Conservation (phyloP, 2,113 vertebrate species). For the Osmerus eperlanus region DNA sequence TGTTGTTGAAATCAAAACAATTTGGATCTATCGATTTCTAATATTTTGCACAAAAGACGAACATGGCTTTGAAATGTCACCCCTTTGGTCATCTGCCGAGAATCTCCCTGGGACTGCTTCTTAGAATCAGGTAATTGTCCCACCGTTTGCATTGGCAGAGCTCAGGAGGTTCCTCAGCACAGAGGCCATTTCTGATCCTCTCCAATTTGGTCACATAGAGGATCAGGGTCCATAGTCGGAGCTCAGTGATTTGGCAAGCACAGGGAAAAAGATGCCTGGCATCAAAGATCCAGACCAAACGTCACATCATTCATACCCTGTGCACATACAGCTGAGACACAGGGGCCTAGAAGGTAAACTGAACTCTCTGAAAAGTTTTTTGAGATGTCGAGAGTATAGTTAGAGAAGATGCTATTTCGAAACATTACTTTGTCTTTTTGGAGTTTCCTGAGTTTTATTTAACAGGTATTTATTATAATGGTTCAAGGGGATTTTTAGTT, state of each 20-base stretch:
- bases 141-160: slow-evolving; percentile 48
- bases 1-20: slow-evolving; percentile 63
- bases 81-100: slow-evolving; percentile 45
- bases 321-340: slow-evolving; percentile 8
- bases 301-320: slow-evolving; percentile 26
- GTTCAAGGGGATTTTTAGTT: neutral
- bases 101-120: slow-evolving; percentile 45
- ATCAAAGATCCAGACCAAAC: slow-evolving; percentile 21
- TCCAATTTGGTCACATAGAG: neutral
- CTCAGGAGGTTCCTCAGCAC: slow-evolving; percentile 44
- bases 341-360: neutral
- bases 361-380: neutral
- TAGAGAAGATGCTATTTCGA: too few species aligned
- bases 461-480: neutral
- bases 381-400: neutral
- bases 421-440: too few species aligned
- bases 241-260: slow-evolving; percentile 13
- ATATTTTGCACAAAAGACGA: slow-evolving; percentile 51
- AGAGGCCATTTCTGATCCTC: slow-evolving; percentile 41
- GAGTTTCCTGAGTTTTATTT: neutral
- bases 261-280: slow-evolving; percentile 4
- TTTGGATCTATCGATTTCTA: slow-evolving; percentile 60
- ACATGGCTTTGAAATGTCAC: slow-evolving; percentile 65
- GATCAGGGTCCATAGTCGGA: slow-evolving; percentile 26
- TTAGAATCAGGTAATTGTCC: slow-evolving; percentile 53